Evolutionary conservation across 2,888 invertebrate species (phyloP), one percentile per base, ranked within the genome.

Genomic region (Blastobasis lacticolella): DNA sequence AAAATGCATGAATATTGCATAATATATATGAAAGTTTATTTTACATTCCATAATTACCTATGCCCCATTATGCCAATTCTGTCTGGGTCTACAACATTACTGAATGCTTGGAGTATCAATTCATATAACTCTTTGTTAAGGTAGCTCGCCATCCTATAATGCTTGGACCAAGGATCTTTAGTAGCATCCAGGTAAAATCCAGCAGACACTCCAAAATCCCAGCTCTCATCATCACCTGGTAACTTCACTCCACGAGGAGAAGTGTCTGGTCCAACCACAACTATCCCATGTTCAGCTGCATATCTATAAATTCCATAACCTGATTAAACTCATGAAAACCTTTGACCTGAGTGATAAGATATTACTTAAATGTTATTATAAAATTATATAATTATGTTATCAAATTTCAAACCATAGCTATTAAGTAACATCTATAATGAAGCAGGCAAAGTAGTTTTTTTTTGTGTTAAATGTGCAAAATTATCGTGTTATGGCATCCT

Each of bases 71-170:
- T 94, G 8, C 94, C 94, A 64, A 93, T 91, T 64, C 90, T 90
- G 7, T 90, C 90, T 23, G 81, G 69, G 58, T 89, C 80, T 45
- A 89, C 81, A 37, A 83, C 62, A 71, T 81, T 80, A 43, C 53
- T 84, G 71, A 99, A 97, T 66, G 96, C 94, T 47, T 90, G 81
- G 60, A 91, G 91, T 44, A 98, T 89, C 48, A 97, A 64, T 43
- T 90, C 89, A 54, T 94, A 92, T 46, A 98, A 84, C 82, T 98
- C 98, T 52, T 91, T 90, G 6, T 95, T 96, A n/a, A 99, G 86
- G 67, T 99, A 99, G 57, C 94, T 94, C 69, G 92, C 98, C 99
- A 99, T 99, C 66, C 93, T 91, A 75, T 98, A 99, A 86, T 99
- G 92, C 38, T 91, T 92, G 41, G 93, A 92, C 98, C 98, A 99